These are phyloP conservation scores for Carpatolechia fugitivella DNA, from an alignment of 2,888 invertebrate species.

Conservation along the genomic window DNA sequence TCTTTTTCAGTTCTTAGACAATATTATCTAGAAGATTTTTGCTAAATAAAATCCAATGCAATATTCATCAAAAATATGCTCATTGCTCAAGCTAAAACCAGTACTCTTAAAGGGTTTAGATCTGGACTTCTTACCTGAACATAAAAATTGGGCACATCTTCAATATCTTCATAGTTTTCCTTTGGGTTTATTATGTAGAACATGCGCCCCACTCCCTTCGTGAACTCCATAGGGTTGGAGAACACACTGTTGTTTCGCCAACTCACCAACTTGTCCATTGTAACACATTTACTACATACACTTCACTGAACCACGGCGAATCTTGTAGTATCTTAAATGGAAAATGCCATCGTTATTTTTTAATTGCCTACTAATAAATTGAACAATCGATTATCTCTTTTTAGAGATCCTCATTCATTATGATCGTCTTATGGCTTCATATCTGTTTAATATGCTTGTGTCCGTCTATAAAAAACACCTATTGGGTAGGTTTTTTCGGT, in stretches of 20 bases:
- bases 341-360: background rate
- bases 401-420: too few relatives aligned
- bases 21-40: too few relatives aligned
- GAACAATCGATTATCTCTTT: too few relatives aligned
- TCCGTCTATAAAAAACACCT: too few relatives aligned
- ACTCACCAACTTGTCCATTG: background rate
- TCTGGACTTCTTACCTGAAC: conserved; percentile 83
- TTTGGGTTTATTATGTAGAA: conserved; percentile 83
- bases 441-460: too few relatives aligned
- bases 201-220: conserved; percentile 75
- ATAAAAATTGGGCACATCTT: conserved; percentile 84
- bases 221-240: conserved; percentile 25
- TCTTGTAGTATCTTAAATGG: background rate
- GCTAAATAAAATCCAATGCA: too few relatives aligned
- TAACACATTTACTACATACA: background rate
- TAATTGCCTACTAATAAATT: background rate
- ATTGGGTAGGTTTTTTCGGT: too few relatives aligned
- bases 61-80: too few relatives aligned
- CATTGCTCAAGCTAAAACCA: too few relatives aligned
- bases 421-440: too few relatives aligned
- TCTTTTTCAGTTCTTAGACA: too few relatives aligned
- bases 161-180: conserved; percentile 77
- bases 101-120: too few relatives aligned
- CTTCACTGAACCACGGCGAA: background rate
- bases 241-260: background rate